Percentiles rank a stretch among this genome's conserved stretches.
phyloP scores from a whole-genome alignment of 2,113 vertebrate species.

The Phrynosoma platyrhinos region DNA sequence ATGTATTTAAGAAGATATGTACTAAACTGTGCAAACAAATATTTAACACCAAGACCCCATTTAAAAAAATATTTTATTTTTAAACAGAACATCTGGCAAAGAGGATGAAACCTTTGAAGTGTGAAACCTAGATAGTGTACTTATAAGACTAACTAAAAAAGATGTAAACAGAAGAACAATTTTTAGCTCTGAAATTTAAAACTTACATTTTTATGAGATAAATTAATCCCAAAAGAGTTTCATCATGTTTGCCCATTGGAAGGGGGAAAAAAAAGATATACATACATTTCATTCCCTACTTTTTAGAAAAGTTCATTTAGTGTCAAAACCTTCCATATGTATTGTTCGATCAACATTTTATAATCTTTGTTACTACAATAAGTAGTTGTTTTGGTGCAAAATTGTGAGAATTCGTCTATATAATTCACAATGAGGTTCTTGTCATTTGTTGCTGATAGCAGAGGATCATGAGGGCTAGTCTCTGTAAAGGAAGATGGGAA shows the following conservation, averaged over 20 bases:
- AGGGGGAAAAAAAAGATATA: constrained; percentile 57
- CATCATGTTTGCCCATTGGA: constrained; percentile 14
- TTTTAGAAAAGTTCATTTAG: not conserved
- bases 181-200: not conserved
- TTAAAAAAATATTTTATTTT: not conserved
- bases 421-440: not conserved
- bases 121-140: constrained; percentile 34
- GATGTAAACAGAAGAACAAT: not conserved
- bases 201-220: not conserved
- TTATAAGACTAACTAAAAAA: not conserved
- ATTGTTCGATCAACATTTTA: not conserved
- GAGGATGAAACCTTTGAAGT: constrained; percentile 48
- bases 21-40: constrained; percentile 11
- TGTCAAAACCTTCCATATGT: not conserved
- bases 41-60: not conserved
- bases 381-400: constrained; percentile 38
- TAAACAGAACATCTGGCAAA: constrained; percentile 15
- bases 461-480: constrained; percentile 23
- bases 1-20: constrained; percentile 32
- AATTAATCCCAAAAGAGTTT: not conserved
- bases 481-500: not conserved
- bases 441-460: not conserved
- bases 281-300: not conserved
- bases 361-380: not conserved
- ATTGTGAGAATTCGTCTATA: constrained; percentile 24